Evolutionary conservation across 2,797 vertebrate genomes (phyloP), one percentile per base, ranked within the genome.

Genomic region (Crotalus adamanteus): DNA sequence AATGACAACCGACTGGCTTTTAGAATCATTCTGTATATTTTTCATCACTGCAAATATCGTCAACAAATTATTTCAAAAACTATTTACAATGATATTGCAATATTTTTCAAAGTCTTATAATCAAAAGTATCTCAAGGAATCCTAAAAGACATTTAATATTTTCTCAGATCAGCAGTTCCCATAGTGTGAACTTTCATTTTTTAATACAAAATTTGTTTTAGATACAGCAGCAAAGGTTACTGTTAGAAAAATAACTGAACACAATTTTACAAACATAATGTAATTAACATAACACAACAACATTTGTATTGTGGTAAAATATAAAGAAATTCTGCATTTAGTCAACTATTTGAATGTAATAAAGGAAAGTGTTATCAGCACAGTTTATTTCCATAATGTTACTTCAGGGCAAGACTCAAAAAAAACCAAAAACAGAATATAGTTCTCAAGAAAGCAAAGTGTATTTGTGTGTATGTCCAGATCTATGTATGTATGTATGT

Each of bases 1-100:
- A 92, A 92, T 93, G 0, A 97, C 95, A 12, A 95, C 56, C 26
- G 95, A 96, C 92, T 96, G 92, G 90, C 94, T 97, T 31, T 92
- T 92, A 26, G 97, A 93, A 60, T 83, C 94, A 47, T 94, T 91
- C 51, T 95, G 93, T 61, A 86, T 94, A 8, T 97, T 97, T 87
- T 98, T 97, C 60, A 95, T 91, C 26, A 97, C 98, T 99, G 97
- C 86, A 95, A 97, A 95, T 87, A 87, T 87, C 59, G 53, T 78
- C 18, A 78, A 78, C 69, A 92, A 16, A 55, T 51, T 92, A 89
- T 96, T 90, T 95, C 90, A 93, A 16, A 26, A 51, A 42, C 0
- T 60, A 95, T 95, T 60, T 42, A 78, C 13, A 25, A 16, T 57
- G n/a, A n/a, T 53, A 86, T 13, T 14, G 4, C 5, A 18, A 37